Percentiles rank a stretch among this genome's conserved stretches.
These are phyloP conservation scores for Oreortyx pictus DNA, from an alignment of 2,797 vertebrate species.

Conservation along the genomic window DNA sequence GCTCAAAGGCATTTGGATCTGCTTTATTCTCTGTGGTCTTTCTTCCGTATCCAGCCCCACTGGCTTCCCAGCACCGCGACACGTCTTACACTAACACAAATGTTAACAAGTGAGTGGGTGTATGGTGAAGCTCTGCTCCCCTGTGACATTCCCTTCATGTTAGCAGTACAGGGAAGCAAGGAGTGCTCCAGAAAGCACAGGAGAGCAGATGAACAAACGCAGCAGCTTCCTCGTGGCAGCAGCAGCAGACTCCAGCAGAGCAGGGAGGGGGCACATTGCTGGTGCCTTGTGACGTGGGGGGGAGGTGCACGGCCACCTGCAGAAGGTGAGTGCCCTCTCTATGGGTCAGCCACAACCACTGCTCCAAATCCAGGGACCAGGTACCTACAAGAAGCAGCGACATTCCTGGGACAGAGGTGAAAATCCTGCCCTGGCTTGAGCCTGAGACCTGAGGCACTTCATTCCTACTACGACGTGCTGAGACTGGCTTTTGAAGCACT, in stretches of 20 bases:
- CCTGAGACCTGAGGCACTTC: background rate
- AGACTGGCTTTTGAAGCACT: background rate
- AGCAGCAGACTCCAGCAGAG: background rate
- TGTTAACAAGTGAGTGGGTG: background rate
- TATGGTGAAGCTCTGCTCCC: background rate
- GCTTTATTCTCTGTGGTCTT: background rate
- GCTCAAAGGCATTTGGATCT: background rate
- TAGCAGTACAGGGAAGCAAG: fast-evolving
- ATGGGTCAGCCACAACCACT: fast-evolving
- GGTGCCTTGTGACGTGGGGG: fast-evolving
- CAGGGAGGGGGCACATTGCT: background rate
- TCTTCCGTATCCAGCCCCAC: background rate
- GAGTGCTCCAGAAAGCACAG: background rate
- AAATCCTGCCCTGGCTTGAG: fast-evolving
- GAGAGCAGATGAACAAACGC: background rate
- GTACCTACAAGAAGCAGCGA: background rate
- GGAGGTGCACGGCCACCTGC: background rate
- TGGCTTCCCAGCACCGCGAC: background rate
- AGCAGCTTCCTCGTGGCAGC: background rate
- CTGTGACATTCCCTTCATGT: background rate
- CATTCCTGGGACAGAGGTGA: background rate
- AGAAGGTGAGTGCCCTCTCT: background rate
- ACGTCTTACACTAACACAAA: fast-evolving
- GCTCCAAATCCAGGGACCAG: background rate
- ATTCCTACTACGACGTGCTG: no score